Percentiles rank a stretch among this genome's conserved stretches.
phyloP scores from a whole-genome alignment of 2,888 invertebrate genomes.

The Anticlea derivata region DNA sequence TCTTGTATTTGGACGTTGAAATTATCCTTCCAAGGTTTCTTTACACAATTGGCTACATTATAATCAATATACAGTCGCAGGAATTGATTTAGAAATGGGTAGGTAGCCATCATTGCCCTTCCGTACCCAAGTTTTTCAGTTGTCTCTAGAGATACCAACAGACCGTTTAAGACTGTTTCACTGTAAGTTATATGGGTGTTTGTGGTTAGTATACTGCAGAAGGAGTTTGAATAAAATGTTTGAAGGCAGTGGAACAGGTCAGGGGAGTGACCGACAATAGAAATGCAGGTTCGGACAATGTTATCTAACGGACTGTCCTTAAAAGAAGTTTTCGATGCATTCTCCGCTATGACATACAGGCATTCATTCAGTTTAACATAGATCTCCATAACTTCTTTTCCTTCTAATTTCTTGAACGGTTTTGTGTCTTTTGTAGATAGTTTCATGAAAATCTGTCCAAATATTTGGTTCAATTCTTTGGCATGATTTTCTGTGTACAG shows the following conservation, averaged over 20 bases:
- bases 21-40: constrained; percentile 22
- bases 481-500: constrained; percentile 52
- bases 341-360: constrained; percentile 61
- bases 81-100: constrained; percentile 63
- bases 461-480: constrained; percentile 49
- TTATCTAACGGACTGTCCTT: constrained; percentile 46
- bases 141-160: constrained; percentile 51
- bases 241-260: constrained; percentile 63
- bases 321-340: constrained; percentile 51
- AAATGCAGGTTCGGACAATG: constrained; percentile 44
- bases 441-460: constrained; percentile 52
- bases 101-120: constrained; percentile 49
- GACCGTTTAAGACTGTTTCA: constrained; percentile 52
- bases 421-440: constrained; percentile 50
- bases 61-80: constrained; percentile 62
- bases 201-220: constrained; percentile 55
- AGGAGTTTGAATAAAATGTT: constrained; percentile 58
- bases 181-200: constrained; percentile 37
- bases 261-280: constrained; percentile 50
- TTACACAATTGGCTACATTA: constrained; percentile 36
- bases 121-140: constrained; percentile 57
- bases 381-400: constrained; percentile 50
- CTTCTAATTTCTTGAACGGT: constrained; percentile 48
- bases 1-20: constrained; percentile 46
- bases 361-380: constrained; percentile 66